Evolutionary conservation across 2,888 invertebrate genomes (phyloP), one percentile per base, ranked within the genome.

Genomic region (Stenodera caucasica): DNA sequence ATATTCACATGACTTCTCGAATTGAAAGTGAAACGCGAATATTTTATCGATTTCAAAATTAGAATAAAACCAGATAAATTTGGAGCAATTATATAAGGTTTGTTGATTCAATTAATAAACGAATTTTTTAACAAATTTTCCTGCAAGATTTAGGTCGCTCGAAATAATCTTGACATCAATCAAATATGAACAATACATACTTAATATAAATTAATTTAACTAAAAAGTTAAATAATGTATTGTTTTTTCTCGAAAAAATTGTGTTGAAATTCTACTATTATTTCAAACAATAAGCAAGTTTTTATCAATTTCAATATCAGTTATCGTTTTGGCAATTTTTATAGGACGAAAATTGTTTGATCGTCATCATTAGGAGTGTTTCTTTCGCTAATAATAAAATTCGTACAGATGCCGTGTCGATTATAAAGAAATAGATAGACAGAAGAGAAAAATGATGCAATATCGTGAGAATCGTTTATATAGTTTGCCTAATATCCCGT

Each of bases 141-240:
- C n/a, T n/a, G n/a, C n/a, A n/a, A n/a, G n/a, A n/a, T n/a, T 45
- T 12, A 45, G 45, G 45, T 45, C 45, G 45, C n/a, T 23, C 30
- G 30, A 30, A 45, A 45, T 0, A 21, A 21, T 45, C 45, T 45
- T 45, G 45, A 45, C 45, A 45, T 9, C 12, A 23, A 45, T 45
- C 45, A 45, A 18, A 45, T 45, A 35, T 7, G 6, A 35, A 35
- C 35, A 35, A 14, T 35, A 35, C 14, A 18, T 8, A 18, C 15
- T 18, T 1, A 18, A 40, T 9, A 45, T 12, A 6, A 23, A 45
- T 45, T 45, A 45, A 45, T 45, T 45, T 45, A 23, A 45, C 23
- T 18, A 40, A 18, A 26, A 26, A 26, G 5, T 26, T 4, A 26
- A 26, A 26, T 5, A 26, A 26, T 5, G 26, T 26, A 26, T 26